Conservation (phyloP, 2,113 vertebrate genomes). For the Rallus limicola region DNA sequence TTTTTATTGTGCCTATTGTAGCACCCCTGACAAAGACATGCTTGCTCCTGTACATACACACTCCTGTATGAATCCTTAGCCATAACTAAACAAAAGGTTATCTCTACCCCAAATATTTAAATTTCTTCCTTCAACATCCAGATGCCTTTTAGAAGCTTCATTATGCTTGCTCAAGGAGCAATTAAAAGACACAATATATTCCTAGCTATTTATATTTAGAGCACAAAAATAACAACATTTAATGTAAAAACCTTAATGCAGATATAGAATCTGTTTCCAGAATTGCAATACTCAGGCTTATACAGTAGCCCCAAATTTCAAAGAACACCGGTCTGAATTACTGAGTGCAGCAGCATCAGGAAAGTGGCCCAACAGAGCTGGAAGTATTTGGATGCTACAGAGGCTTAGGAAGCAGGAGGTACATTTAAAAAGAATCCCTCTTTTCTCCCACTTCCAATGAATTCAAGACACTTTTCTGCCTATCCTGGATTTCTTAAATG, state of each 20-base stretch:
- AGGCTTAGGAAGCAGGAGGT: neutral
- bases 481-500: neutral
- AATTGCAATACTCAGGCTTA: neutral
- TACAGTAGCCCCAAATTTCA: neutral
- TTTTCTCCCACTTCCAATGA: neutral
- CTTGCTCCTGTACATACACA: neutral
- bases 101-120: neutral
- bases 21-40: neutral
- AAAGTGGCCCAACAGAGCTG: neutral
- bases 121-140: neutral
- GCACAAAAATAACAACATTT: neutral
- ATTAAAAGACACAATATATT: neutral
- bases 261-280: neutral
- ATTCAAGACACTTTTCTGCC: neutral
- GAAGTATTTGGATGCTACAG: neutral
- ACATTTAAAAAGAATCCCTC: neutral
- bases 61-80: neutral
- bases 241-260: neutral
- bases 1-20: neutral
- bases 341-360: neutral
- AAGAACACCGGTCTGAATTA: neutral
- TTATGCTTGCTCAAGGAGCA: neutral
- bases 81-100: neutral
- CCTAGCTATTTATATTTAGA: neutral
- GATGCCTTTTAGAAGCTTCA: neutral